Evolutionary conservation across 30 jellyfish, hydroid and myxozoan species (phyloP).

Genomic region (Nemopilema nomurai): DNA sequence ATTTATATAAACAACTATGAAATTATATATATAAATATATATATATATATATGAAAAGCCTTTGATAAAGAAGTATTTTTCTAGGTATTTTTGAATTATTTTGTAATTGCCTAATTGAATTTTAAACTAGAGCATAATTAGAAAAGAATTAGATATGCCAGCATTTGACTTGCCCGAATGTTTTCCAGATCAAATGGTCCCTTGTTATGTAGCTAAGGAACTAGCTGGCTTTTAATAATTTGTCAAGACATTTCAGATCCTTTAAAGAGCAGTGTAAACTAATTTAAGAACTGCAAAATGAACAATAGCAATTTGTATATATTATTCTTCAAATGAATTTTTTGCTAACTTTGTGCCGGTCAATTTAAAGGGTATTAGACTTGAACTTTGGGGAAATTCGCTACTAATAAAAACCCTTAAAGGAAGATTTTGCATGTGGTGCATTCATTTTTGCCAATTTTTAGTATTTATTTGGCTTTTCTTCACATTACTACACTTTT

Average conservation of each 20-base stretch:
- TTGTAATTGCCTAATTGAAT: not conserved
- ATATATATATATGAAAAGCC: slow-evolving; percentile 27
- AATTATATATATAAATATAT: slow-evolving; percentile 7
- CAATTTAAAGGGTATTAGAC: no score
- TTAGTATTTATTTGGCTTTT: not conserved
- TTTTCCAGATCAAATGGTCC: no score
- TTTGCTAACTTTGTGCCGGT: not conserved
- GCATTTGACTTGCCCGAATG: no score
- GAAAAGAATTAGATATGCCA: not conserved
- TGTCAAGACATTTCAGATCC: no score
- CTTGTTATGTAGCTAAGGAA: no score
- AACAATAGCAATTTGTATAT: not conserved
- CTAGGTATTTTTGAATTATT: slow-evolving; percentile 41
- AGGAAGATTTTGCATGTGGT: no score
- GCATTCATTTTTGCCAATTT: not conserved
- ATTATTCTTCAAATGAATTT: not conserved
- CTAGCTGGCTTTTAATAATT: no score
- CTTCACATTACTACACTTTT: not conserved
- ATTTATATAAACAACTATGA: slow-evolving; percentile 7
- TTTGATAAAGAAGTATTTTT: slow-evolving; percentile 27
- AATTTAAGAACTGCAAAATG: no score
- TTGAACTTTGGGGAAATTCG: not conserved
- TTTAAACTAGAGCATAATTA: not conserved
- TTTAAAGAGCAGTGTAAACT: no score
- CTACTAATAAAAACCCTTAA: no score